These are phyloP conservation scores for Acleris laterana DNA, from an alignment of 2,888 invertebrate species.

Conservation along the genomic window DNA sequence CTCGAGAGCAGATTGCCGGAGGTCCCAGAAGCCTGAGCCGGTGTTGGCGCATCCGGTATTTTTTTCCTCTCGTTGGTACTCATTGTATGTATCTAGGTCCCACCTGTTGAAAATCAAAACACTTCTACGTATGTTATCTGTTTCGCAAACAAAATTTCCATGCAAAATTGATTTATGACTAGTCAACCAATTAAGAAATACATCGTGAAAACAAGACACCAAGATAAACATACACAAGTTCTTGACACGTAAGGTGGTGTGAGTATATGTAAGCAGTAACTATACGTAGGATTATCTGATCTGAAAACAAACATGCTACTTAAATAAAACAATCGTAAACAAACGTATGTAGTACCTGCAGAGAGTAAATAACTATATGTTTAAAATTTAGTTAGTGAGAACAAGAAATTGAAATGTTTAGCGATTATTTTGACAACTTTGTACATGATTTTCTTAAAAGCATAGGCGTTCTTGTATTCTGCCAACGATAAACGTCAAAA, in stretches of 20 bases:
- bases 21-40: constrained; percentile 56
- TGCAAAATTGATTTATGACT: background rate
- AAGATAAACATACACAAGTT: constrained; percentile 11
- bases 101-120: constrained; percentile 32
- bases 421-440: background rate
- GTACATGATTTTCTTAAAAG: background rate
- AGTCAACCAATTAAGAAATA: background rate
- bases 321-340: no score
- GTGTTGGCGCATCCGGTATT: constrained; percentile 73
- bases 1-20: constrained; percentile 86
- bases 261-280: background rate
- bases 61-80: constrained; percentile 54
- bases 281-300: background rate
- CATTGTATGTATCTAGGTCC: constrained; percentile 44
- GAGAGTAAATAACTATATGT: no score
- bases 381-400: no score
- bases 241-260: constrained; percentile 28
- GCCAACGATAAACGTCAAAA: background rate
- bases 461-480: constrained; percentile 9
- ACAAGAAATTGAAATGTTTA: no score
- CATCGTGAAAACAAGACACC: constrained; percentile 11
- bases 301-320: no score
- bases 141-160: background rate
- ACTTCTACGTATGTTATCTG: background rate
- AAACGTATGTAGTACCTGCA: no score